These are phyloP conservation scores for Pecten maximus DNA, from an alignment of 2,888 invertebrate species.

Conservation along the genomic window DNA sequence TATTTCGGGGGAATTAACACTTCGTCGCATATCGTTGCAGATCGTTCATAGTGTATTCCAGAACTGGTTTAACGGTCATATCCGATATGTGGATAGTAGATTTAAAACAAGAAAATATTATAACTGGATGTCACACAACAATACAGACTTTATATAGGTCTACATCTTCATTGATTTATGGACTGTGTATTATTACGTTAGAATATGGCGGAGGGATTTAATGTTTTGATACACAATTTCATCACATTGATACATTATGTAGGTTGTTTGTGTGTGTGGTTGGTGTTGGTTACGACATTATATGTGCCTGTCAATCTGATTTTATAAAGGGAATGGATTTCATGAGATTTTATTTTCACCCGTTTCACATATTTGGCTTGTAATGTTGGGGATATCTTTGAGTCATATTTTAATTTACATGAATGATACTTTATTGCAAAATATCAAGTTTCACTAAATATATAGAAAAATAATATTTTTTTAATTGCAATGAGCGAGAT, in stretches of 20 bases:
- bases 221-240: neutral
- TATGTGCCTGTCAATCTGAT: neutral
- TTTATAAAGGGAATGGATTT: neutral
- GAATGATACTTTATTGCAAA: too few relatives aligned
- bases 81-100: neutral
- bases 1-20: neutral
- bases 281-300: neutral
- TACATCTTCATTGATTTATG: neutral
- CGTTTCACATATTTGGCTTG: too few relatives aligned
- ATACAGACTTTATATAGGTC: neutral
- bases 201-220: neutral
- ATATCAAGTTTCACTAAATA: too few relatives aligned
- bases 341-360: neutral
- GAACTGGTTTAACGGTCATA: neutral
- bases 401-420: too few relatives aligned
- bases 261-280: too few relatives aligned
- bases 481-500: too few relatives aligned
- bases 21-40: neutral
- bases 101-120: neutral
- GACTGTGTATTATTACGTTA: neutral
- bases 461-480: too few relatives aligned
- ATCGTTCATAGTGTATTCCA: neutral
- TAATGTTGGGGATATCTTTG: too few relatives aligned
- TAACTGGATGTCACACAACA: neutral
- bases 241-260: neutral